These are phyloP conservation scores for Labia minor DNA, from an alignment of 2,888 invertebrate species.

Conservation along the genomic window DNA sequence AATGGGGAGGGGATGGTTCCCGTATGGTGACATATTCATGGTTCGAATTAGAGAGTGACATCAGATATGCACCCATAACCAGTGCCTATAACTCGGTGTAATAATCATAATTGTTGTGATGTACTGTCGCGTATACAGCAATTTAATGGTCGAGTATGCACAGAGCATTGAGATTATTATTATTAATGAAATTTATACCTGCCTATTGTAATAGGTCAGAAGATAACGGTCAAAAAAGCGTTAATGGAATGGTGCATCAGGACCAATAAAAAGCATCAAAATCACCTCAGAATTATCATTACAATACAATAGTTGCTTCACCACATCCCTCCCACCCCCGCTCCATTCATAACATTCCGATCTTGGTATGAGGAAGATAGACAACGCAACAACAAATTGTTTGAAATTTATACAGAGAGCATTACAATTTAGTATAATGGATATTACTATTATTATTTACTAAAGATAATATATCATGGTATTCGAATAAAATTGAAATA, in stretches of 20 bases:
- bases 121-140: background rate
- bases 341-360: background rate
- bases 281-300: conserved; percentile 13
- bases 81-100: background rate
- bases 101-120: conserved; percentile 1
- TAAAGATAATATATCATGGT: too few species aligned
- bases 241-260: conserved; percentile 7
- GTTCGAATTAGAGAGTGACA: conserved; percentile 1
- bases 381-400: too few species aligned
- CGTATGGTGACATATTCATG: conserved; percentile 3
- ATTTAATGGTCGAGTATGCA: background rate
- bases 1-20: background rate
- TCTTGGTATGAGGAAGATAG: background rate
- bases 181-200: background rate
- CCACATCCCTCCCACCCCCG: background rate
- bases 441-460: too few species aligned
- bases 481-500: too few species aligned
- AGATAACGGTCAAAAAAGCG: background rate
- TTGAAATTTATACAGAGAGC: too few species aligned
- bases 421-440: too few species aligned
- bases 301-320: background rate
- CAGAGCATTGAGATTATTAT: background rate
- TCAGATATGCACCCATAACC: conserved; percentile 5
- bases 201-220: conserved; percentile 9
- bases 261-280: background rate